Evolutionary conservation across 2,113 vertebrate genomes (phyloP).

Genomic region (Notiomystis cincta): DNA sequence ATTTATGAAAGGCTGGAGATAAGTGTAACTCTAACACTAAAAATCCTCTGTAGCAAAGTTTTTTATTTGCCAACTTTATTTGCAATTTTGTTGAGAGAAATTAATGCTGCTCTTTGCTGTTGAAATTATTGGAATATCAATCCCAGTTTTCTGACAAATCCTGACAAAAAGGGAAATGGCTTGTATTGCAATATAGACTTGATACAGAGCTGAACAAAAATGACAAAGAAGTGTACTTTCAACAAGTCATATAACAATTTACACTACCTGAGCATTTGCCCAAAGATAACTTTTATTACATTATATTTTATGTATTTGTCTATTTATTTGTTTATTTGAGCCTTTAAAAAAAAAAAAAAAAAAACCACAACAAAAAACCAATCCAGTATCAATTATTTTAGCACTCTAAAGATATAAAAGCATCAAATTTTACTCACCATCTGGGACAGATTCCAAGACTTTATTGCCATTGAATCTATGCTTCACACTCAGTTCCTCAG

Average conservation of each 20-base stretch:
- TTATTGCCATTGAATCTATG: neutral
- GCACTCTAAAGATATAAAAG: neutral
- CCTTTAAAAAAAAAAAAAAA: no score
- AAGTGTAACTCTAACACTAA: neutral
- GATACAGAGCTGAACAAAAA: neutral
- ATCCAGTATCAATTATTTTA: neutral
- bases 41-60: neutral
- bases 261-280: neutral
- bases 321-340: no score
- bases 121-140: neutral
- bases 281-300: neutral
- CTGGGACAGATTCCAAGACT: neutral
- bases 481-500: neutral
- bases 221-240: neutral
- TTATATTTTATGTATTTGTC: no score
- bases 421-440: conserved; percentile 66
- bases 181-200: neutral
- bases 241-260: neutral
- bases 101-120: neutral
- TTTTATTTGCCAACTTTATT: neutral
- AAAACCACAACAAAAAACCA: no score
- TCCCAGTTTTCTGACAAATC: neutral
- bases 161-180: neutral
- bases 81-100: neutral
- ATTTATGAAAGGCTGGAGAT: neutral